Conservation (phyloP, 1,140 invertebrate genomes). For the Asbolus verrucosus region DNA sequence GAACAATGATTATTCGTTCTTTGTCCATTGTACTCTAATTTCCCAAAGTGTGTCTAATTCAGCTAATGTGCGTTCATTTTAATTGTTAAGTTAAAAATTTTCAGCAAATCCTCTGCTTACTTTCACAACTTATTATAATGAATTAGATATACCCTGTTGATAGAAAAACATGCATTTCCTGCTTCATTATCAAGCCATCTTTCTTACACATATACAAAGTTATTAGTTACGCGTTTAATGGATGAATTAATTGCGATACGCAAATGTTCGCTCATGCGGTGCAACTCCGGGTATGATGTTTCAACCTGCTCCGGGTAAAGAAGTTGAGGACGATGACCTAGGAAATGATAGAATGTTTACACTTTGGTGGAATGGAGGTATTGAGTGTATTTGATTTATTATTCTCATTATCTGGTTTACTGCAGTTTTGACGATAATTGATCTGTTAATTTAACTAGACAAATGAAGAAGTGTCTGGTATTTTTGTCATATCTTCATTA, state of each 20-base stretch:
- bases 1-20: neutral
- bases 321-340: conserved; percentile 33
- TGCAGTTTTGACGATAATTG: neutral
- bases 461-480: neutral
- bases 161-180: conserved; percentile 24
- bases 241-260: conserved; percentile 40
- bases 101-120: conserved; percentile 18
- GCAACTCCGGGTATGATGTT: conserved; percentile 25
- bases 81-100: conserved; percentile 26
- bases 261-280: conserved; percentile 40
- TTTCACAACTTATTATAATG: conserved; percentile 24
- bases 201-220: conserved; percentile 27
- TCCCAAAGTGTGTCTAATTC: conserved; percentile 17
- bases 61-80: conserved; percentile 4
- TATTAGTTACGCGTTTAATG: conserved; percentile 44
- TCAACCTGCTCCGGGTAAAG: conserved; percentile 23
- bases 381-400: conserved; percentile 10
- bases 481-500: conserved; percentile 1
- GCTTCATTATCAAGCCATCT: conserved; percentile 36
- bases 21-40: conserved; percentile 1
- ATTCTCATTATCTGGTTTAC: conserved; percentile 6
- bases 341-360: conserved; percentile 37
- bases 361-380: conserved; percentile 23
- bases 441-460: conserved; percentile 10
- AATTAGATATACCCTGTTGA: conserved; percentile 10